Evolutionary conservation across 2,797 vertebrate genomes (phyloP).

Genomic region (Xiphorhynchus erythropygius): DNA sequence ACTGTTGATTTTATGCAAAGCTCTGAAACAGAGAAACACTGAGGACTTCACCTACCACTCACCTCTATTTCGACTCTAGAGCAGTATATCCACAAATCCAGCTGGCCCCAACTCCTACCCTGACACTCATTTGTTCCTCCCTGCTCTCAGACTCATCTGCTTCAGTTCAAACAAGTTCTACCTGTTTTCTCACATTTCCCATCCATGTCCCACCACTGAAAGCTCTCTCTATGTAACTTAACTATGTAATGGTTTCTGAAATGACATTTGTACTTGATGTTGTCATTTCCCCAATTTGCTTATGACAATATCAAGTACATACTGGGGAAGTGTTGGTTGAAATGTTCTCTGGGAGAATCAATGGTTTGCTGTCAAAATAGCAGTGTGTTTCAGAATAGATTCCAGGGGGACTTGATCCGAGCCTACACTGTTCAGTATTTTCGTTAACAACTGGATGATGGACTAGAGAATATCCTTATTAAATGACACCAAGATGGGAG

Average conservation of each 20-base stretch:
- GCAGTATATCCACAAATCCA: not conserved
- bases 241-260: not conserved
- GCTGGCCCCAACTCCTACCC: not conserved
- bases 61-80: not conserved
- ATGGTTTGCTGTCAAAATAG: conserved; percentile 53
- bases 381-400: not conserved
- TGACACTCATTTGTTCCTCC: not conserved
- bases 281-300: not conserved
- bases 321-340: not conserved
- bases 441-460: conserved; percentile 13
- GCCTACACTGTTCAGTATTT: conserved; percentile 11
- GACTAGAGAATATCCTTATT: conserved; percentile 32
- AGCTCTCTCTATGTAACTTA: not conserved
- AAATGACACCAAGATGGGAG: not conserved
- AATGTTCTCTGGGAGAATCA: conserved; percentile 46
- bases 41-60: not conserved
- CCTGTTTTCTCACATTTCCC: not conserved
- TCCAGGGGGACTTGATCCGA: not conserved
- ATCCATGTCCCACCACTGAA: not conserved
- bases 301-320: not conserved
- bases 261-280: not conserved
- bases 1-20: not conserved
- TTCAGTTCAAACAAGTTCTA: not conserved
- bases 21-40: not conserved
- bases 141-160: not conserved